Percentiles rank a stretch among this genome's conserved stretches.
Evolutionary conservation across 2,797 vertebrate species (phyloP).

Genomic region (Moxostoma hubbsi): DNA sequence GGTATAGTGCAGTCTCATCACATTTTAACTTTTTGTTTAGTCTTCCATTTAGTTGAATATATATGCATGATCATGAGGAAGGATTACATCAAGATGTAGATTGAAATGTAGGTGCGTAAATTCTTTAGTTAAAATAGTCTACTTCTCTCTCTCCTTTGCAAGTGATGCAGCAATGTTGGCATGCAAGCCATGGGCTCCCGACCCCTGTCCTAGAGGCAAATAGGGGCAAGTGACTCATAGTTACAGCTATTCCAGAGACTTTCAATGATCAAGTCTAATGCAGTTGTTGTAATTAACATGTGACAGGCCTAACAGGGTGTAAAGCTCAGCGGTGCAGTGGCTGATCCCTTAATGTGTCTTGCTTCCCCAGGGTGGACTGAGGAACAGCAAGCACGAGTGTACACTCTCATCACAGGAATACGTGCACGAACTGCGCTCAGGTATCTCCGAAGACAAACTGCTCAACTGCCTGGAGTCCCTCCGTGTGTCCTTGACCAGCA

Average conservation of each 20-base stretch:
- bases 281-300: constrained; percentile 48
- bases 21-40: no score
- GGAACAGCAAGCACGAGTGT: constrained; percentile 96
- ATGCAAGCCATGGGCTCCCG: no score
- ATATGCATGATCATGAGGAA: no score
- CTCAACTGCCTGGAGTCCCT: constrained; percentile 96
- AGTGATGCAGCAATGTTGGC: no score
- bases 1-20: no score
- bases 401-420: constrained; percentile 97
- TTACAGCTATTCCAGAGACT: constrained; percentile 8
- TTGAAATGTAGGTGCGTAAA: no score
- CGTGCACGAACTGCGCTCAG: constrained; percentile 94
- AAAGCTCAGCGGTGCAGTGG: constrained; percentile 40
- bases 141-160: no score
- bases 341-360: constrained; percentile 52
- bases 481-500: constrained; percentile 96
- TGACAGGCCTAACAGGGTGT: constrained; percentile 48
- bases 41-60: no score
- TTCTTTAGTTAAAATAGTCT: no score
- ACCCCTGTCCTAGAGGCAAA: no score
- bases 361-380: constrained; percentile 88
- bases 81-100: no score
- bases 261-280: constrained; percentile 38
- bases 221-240: no score
- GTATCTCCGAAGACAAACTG: constrained; percentile 95